Evolutionary conservation across 2,797 vertebrate species (phyloP).

Genomic region (Liasis olivaceus): DNA sequence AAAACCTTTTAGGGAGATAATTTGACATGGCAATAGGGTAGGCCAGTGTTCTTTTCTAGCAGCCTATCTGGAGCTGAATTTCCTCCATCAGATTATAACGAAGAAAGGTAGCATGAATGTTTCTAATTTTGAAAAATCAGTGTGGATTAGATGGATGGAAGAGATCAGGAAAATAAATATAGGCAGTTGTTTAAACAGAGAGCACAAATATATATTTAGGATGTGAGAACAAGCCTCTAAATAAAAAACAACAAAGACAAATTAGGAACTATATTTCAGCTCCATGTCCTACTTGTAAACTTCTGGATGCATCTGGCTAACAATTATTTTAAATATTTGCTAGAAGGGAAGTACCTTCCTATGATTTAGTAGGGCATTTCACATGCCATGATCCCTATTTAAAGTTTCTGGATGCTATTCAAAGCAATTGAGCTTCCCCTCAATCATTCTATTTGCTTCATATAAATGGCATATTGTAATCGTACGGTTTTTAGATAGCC

Average conservation of each 20-base stretch:
- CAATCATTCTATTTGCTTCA: not conserved
- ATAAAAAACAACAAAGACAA: not conserved
- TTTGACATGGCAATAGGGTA: not conserved
- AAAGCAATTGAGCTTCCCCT: not conserved
- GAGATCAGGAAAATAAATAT: not conserved
- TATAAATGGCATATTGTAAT: not conserved
- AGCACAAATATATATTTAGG: not conserved
- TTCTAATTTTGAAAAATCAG: not conserved
- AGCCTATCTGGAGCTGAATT: not conserved
- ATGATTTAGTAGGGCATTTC: not conserved
- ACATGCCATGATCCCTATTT: not conserved
- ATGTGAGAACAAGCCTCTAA: not conserved
- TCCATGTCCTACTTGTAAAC: not conserved
- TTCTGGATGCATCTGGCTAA: not conserved
- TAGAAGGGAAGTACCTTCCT: not conserved
- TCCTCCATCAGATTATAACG: not conserved
- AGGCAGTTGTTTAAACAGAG: accelerated
- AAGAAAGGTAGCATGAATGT: not conserved
- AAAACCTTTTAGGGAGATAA: conserved; percentile 15
- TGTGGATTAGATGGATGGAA: not conserved
- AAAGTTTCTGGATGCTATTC: not conserved
- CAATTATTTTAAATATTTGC: not conserved
- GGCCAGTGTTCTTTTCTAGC: not conserved
- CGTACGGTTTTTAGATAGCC: not conserved
- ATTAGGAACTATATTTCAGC: not conserved